Base-by-base conservation (phyloP, 2,113 vertebrate genomes). In the Rutilus rutilus region DNA sequence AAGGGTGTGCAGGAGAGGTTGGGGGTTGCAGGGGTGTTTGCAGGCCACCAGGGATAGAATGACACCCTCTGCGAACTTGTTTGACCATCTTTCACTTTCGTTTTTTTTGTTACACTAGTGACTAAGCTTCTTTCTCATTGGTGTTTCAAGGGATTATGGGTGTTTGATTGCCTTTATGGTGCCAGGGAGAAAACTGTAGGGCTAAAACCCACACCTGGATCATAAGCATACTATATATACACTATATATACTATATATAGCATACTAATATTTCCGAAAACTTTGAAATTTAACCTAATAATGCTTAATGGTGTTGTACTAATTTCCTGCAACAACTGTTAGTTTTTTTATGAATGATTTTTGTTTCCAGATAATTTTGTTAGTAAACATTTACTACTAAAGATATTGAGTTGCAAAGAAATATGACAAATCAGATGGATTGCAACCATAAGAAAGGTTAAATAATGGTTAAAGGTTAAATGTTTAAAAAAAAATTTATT, bases 71-170 rank as follows among this genome's bases (percentile, higher is more conserved):
- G 45, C 7, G 10, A 54, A 78, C 75, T 57, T 57, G 27, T 36
- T 57, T 54, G 25, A 78, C 75, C 52, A 36, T 57, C 75, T 57
- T 82, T 82, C 17, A 69, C 64, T 81, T 81, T 81, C n/a, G 19
- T 10, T 81, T 27, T 21, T 42, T 81, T n/a, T 27, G 8, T 30
- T 30, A 42, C 15, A 81, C 78, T 36, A 64, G 21, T 42, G 39
- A 64, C 25, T 2, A 50, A 9, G 14, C n/a, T 33, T 47, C 14
- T 11, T 4, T 36, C 57, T 59, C n/a, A 5, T 21, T 82, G 21
- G 69, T 67, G 59, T 82, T 84, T 47, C 9, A 82, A 77, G 4
- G 25, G 59, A 85, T 85, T 65, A 85, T 71, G 78, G 47, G 76
- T 57, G 25, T 77, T 76, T 75, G 30, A 45, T 81, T 75, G 59